Percentiles rank a stretch among this genome's conserved stretches.
Evolutionary conservation across 2,888 invertebrate species (phyloP).

Genomic region (Allophyes oxyacanthae): DNA sequence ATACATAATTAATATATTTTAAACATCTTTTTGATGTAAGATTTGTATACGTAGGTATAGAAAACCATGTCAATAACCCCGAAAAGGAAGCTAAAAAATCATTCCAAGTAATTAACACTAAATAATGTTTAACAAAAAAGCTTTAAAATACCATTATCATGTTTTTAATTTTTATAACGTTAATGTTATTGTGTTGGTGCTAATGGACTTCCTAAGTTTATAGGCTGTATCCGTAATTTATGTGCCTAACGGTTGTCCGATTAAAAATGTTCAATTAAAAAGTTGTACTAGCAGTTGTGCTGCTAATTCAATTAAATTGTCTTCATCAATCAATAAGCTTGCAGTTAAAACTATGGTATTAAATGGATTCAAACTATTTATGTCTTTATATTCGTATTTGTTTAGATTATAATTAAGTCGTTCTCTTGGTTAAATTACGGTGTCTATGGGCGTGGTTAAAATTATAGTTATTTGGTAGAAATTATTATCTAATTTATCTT

Average conservation of each 20-base stretch:
- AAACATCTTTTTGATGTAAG: background rate
- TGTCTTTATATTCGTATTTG: slow-evolving; percentile 42
- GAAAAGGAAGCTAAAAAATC: slow-evolving; percentile 15
- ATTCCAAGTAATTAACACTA: slow-evolving; percentile 33
- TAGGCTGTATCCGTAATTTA: slow-evolving; percentile 15
- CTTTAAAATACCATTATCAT: slow-evolving; percentile 29
- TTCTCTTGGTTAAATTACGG: slow-evolving; percentile 16
- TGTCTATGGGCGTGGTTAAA: slow-evolving; percentile 14
- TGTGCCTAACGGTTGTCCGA: slow-evolving; percentile 38
- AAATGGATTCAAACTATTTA: slow-evolving; percentile 17
- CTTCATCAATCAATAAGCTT: slow-evolving; percentile 43
- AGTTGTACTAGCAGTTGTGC: slow-evolving; percentile 7
- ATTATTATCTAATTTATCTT: slow-evolving; percentile 4
- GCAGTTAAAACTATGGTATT: slow-evolving; percentile 19
- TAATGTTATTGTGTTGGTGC: slow-evolving; percentile 18
- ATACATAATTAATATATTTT: background rate
- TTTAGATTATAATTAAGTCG: slow-evolving; percentile 40
- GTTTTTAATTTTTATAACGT: slow-evolving; percentile 19
- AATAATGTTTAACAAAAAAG: slow-evolving; percentile 30
- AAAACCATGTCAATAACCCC: slow-evolving; percentile 34
- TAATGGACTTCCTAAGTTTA: slow-evolving; percentile 40
- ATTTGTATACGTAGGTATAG: background rate
- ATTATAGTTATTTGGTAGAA: slow-evolving; percentile 5
- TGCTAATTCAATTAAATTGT: slow-evolving; percentile 46
- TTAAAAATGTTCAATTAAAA: slow-evolving; percentile 34